Evolutionary conservation across 2,888 invertebrate genomes (phyloP).

Genomic region (Cheilosia vernalis): DNA sequence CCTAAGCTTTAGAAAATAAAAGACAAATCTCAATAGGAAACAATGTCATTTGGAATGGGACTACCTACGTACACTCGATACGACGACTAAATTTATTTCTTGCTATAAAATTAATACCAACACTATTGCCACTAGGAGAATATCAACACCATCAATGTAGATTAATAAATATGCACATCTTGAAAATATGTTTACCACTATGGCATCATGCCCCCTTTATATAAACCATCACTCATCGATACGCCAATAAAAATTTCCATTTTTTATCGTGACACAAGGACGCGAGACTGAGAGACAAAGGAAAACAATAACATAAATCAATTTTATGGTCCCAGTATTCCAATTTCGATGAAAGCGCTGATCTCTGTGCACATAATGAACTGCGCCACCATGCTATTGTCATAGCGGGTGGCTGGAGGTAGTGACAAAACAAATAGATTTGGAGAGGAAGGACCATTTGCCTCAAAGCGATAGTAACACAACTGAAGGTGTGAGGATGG

Average conservation of each 20-base stretch:
- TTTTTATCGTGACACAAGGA: constrained; percentile 41
- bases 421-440: constrained; percentile 37
- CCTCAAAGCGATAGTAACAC: constrained; percentile 4
- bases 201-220: constrained; percentile 43
- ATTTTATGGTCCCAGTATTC: constrained; percentile 72
- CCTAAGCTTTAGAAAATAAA: too few relatives aligned
- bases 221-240: constrained; percentile 62
- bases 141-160: too few relatives aligned
- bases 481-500: constrained; percentile 9
- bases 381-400: constrained; percentile 27
- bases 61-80: constrained; percentile 10
- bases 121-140: constrained; percentile 1
- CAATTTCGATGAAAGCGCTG: constrained; percentile 59
- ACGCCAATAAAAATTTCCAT: constrained; percentile 49
- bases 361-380: constrained; percentile 42
- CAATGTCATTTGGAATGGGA: too few relatives aligned
- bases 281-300: constrained; percentile 45
- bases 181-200: constrained; percentile 33
- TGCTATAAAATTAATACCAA: constrained; percentile 39
- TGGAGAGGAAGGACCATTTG: constrained; percentile 7
- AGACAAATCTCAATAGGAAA: too few relatives aligned
- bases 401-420: not conserved
- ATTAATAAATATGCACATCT: not conserved
- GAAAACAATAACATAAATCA: constrained; percentile 74
- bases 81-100: not conserved